Evolutionary conservation across 2,888 invertebrate species (phyloP), one percentile per base, ranked within the genome.

Genomic region (Ganaspis brasiliensis): DNA sequence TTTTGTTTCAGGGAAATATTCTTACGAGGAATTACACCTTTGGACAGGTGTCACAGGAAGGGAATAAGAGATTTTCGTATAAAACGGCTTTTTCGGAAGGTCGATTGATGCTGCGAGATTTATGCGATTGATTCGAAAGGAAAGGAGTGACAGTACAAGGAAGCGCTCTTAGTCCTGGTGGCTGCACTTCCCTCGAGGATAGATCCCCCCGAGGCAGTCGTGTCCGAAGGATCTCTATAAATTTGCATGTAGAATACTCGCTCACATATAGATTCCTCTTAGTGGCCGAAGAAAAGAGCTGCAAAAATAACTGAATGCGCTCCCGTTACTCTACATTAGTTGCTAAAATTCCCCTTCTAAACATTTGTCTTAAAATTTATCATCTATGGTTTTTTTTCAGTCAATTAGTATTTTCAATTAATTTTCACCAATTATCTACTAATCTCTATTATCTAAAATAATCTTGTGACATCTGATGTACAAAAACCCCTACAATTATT

Each of bases 201-300:
- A 88, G 88, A 85, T 87, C 87, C 86, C 77, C 81, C 79, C 72
- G 76, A 84, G 85, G 77, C 77, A 80, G 71, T 82, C 84, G 73
- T 90, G 91, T 91, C 91, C 91, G 90, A 91, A 90, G 90, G 90
- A 91, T 91, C 90, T 91, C 91, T 90, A 91, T 91, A 91, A 91
- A 91, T 91, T 91, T 91, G 90, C 91, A 91, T 91, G 90, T 91
- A 90, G 90, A 91, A 90, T 90, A 89, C 88, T 85, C 85, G 83
- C 84, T 86, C 84, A 80, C 78, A 77, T 80, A 45, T 49, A 82
- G 81, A 77, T 79, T 80, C 79, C 74, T 21, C 67, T 49, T 40
- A 52, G 26, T 75, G 75, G 73, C 71, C 70, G 75, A 72, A 67
- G 75, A 79, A 78, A 76, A 79, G 79, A 75, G 76, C 70, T 74